Evolutionary conservation across 2,113 vertebrate species (phyloP), one percentile per base, ranked within the genome.

Genomic region (Capreolus pygargus): DNA sequence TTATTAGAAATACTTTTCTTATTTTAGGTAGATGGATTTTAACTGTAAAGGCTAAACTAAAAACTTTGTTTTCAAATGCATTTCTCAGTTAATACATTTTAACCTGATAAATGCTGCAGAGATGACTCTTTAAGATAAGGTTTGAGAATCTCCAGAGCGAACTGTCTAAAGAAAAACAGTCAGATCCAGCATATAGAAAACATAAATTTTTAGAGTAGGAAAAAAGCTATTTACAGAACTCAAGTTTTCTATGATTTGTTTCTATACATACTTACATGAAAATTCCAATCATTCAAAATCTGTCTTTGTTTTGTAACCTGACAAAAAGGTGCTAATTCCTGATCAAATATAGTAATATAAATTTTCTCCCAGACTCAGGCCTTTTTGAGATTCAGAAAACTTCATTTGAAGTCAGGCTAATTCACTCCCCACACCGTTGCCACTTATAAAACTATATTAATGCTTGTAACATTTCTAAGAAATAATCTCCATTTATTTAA

Each of bases 401-500:
- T 86, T 94, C 52, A 84, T 88, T 47, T 88, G 47, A 84, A 86
- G 36, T 87, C 39, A 52, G 39, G 12, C 15, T 47, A 90, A 95
- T 70, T 91, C 58, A 67, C n/a, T 61, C 23, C 33, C 17, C 25
- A 61, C 15, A 43, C 33, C 4, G 5, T 39, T 60, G 70, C 47
- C 21, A 4, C n/a, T 33, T 95, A 30, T 91, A 74, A 87, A 95
- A 95, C 81, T 93, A 86, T 81, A 84, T 86, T 74, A 89, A 58
- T 82, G 57, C n/a, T 89, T 61, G 7, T 74, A 55, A 90, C 27
- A 67, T 89, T 96, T 96, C 84, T 95, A 85, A 86, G 89, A 97
- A 95, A 95, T 92, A 43, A 94, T 95, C 52, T 95, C 93, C 57
- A 43, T 79, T 97, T 95, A 88, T 92, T 98, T 94, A 43, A 95